phyloP scores from a whole-genome alignment of 2,113 vertebrate species.

The Irena cyanogastra region DNA sequence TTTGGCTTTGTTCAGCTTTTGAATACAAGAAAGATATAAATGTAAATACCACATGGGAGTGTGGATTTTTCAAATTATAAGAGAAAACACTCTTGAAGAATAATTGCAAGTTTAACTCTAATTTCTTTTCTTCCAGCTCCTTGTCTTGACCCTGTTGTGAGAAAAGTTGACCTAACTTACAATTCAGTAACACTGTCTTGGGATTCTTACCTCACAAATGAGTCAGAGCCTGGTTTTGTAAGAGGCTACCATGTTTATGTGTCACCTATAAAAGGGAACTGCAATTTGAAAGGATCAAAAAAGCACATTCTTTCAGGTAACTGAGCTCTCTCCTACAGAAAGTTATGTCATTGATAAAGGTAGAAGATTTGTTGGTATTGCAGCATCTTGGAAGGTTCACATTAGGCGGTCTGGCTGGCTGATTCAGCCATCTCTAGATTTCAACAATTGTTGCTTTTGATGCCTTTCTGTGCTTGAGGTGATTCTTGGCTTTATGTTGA shows the following conservation, averaged over 20 bases:
- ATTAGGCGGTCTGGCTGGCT: not conserved
- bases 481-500: not conserved
- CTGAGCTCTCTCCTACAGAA: not conserved
- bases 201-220: conserved; percentile 20
- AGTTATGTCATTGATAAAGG: not conserved
- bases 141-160: not conserved
- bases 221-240: conserved; percentile 63
- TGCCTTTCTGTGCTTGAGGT: not conserved
- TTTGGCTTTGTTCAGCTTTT: not conserved
- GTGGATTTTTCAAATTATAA: not conserved
- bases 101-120: not conserved
- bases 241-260: conserved; percentile 70
- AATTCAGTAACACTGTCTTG: conserved; percentile 60
- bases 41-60: not conserved
- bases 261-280: conserved; percentile 21
- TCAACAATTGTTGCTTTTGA: not conserved
- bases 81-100: not conserved
- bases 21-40: not conserved
- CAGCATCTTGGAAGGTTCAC: not conserved
- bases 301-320: conserved; percentile 57
- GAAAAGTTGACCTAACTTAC: not conserved
- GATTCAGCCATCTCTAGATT: not conserved
- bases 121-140: conserved; percentile 59
- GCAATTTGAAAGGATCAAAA: conserved; percentile 30
- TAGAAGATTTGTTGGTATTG: not conserved